Percentiles rank a stretch among this genome's conserved stretches.
phyloP scores from a whole-genome alignment of 2,797 vertebrate species.

The Aplochiton taeniatus region DNA sequence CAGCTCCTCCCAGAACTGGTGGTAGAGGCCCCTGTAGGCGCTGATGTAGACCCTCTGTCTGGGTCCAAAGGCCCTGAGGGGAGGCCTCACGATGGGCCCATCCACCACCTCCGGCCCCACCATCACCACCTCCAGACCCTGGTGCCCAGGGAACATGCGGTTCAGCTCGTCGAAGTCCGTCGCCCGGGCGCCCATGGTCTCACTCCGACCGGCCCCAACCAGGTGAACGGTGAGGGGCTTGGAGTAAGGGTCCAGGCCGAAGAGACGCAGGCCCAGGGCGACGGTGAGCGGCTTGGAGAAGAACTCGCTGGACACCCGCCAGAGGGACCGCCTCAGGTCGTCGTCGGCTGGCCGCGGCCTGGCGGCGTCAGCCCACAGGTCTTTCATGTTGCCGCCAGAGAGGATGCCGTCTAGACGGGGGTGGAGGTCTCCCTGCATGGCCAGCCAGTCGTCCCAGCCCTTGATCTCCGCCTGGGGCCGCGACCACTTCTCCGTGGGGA shows the following conservation, averaged over 20 bases:
- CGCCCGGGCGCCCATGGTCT: constrained; percentile 84
- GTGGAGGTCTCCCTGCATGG: constrained; percentile 82
- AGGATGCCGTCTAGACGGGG: constrained; percentile 72
- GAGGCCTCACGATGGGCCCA: constrained; percentile 80
- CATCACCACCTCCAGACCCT: constrained; percentile 87
- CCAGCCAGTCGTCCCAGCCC: constrained; percentile 88
- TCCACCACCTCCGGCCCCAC: constrained; percentile 86
- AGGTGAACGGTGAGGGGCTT: constrained; percentile 30
- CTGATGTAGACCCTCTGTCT: constrained; percentile 82
- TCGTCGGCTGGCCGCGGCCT: constrained; percentile 78
- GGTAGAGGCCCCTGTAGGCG: constrained; percentile 84
- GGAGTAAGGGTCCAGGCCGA: constrained; percentile 48
- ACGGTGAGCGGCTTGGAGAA: constrained; percentile 82
- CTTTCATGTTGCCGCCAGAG: constrained; percentile 77
- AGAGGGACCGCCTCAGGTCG: constrained; percentile 79
- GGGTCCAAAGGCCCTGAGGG: constrained; percentile 73
- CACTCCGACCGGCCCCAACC: constrained; percentile 49
- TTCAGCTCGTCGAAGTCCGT: constrained; percentile 88
- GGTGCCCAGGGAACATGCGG: constrained; percentile 85
- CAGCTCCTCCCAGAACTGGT: constrained; percentile 92
- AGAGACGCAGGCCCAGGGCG: constrained; percentile 74
- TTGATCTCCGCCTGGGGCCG: constrained; percentile 68
- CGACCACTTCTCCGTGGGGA: constrained; percentile 83
- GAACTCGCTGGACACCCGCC: constrained; percentile 83
- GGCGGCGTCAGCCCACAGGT: constrained; percentile 81